These are phyloP conservation scores for Drosophila orena DNA, from an alignment of 1,140 invertebrate genomes.

Conservation along the genomic window DNA sequence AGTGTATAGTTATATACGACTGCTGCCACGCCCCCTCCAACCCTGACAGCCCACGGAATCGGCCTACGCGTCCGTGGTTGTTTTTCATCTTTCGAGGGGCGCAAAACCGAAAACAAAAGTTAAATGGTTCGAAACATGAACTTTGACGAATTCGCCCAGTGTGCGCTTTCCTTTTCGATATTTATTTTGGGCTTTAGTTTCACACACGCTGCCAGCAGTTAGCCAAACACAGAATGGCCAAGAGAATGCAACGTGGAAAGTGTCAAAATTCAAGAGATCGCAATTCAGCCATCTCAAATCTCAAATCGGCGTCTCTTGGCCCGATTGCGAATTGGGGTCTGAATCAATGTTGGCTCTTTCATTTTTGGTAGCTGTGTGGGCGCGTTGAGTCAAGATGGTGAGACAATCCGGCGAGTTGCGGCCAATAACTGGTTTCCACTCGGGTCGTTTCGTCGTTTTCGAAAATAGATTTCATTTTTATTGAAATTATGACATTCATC, in stretches of 20 bases:
- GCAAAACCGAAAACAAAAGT: constrained; percentile 66
- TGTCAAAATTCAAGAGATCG: constrained; percentile 45
- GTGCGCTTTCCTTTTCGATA: constrained; percentile 40
- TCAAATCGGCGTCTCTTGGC: constrained; percentile 37
- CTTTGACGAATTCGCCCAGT: constrained; percentile 38
- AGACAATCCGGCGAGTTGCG: constrained; percentile 29
- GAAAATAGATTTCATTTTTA: constrained; percentile 81
- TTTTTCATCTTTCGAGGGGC: constrained; percentile 62
- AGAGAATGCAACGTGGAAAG: constrained; percentile 52
- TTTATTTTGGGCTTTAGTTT: constrained; percentile 63
- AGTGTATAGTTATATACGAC: constrained; percentile 44
- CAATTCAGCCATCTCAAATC: constrained; percentile 62
- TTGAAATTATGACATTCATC: constrained; percentile 83
- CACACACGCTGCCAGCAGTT: constrained; percentile 48
- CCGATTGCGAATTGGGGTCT: not conserved
- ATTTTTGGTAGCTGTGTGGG: constrained; percentile 37
- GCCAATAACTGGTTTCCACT: constrained; percentile 40
- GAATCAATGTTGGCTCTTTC: not conserved
- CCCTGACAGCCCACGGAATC: constrained; percentile 7
- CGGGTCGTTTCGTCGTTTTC: constrained; percentile 17
- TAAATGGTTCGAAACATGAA: constrained; percentile 70
- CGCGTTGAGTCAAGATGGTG: constrained; percentile 44
- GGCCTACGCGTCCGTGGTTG: constrained; percentile 9
- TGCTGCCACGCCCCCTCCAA: constrained; percentile 29
- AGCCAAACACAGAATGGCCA: constrained; percentile 53